These are phyloP conservation scores for Paratilapia polleni DNA, from an alignment of 2,113 vertebrate genomes.

Conservation along the genomic window DNA sequence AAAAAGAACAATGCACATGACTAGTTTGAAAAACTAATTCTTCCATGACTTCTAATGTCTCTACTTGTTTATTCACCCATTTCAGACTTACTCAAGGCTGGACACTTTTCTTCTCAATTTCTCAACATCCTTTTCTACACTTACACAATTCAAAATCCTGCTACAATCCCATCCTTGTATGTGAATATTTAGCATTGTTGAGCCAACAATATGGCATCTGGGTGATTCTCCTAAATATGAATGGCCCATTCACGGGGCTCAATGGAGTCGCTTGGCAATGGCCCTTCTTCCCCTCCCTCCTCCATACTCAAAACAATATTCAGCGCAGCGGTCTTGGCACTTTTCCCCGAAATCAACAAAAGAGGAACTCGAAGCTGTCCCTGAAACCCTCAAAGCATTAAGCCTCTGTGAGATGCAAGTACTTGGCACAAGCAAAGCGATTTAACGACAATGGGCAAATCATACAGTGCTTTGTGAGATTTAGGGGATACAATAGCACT, in stretches of 20 bases:
- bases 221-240: slow-evolving; percentile 80
- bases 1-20: background rate
- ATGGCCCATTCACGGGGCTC: slow-evolving; percentile 78
- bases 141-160: slow-evolving; percentile 58
- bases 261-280: slow-evolving; percentile 77
- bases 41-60: background rate
- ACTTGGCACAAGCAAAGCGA: slow-evolving; percentile 75
- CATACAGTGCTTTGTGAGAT: slow-evolving; percentile 78
- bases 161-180: slow-evolving; percentile 78
- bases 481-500: slow-evolving; percentile 76
- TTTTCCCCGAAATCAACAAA: slow-evolving; percentile 77
- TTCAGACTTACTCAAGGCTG: slow-evolving; percentile 23
- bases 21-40: background rate
- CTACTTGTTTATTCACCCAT: background rate
- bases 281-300: slow-evolving; percentile 62
- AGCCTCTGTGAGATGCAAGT: slow-evolving; percentile 74
- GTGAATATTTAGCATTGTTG: slow-evolving; percentile 76
- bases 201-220: slow-evolving; percentile 82
- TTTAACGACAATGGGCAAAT: slow-evolving; percentile 78
- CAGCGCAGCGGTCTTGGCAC: slow-evolving; percentile 76
- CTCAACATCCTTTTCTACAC: slow-evolving; percentile 53
- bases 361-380: slow-evolving; percentile 75
- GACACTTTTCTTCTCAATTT: slow-evolving; percentile 10
- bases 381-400: slow-evolving; percentile 76
- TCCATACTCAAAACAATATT: slow-evolving; percentile 77